Conservation (phyloP, 2,888 invertebrate species). For the Linnaemya vulpina region DNA sequence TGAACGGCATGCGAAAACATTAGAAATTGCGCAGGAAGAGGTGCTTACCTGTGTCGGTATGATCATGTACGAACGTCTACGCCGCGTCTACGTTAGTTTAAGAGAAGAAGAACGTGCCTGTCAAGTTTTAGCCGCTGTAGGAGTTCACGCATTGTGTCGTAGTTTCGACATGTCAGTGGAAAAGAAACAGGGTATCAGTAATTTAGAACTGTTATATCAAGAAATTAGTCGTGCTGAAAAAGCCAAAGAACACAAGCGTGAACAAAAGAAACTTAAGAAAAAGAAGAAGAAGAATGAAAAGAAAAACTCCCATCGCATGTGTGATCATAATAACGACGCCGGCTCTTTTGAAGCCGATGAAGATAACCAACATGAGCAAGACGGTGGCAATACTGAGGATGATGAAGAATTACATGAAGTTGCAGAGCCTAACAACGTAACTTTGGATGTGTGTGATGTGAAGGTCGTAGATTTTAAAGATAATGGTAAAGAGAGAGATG, state of each 20-base stretch:
- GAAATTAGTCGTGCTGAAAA: conserved; percentile 94
- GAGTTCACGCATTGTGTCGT: conserved; percentile 92
- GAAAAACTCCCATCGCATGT: conserved; percentile 78
- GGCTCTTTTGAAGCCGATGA: conserved; percentile 81
- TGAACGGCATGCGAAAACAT: conserved; percentile 97
- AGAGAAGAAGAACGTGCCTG: conserved; percentile 97
- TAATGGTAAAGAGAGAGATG: conserved; percentile 56
- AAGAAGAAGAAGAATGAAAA: conserved; percentile 88
- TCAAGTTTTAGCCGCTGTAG: conserved; percentile 94
- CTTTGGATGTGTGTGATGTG: conserved; percentile 23
- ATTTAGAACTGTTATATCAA: conserved; percentile 93
- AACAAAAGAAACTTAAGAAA: conserved; percentile 92
- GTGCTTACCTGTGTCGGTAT: conserved; percentile 97
- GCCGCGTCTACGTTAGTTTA: conserved; percentile 92
- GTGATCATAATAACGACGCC: conserved; percentile 75
- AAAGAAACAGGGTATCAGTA: conserved; percentile 93
- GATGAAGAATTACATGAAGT: conserved; percentile 67
- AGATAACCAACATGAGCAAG: conserved; percentile 79
- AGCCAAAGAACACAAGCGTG: conserved; percentile 92
- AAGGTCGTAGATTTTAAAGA: conserved; percentile 62
- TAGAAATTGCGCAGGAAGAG: conserved; percentile 98
- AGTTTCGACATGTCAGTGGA: conserved; percentile 96
- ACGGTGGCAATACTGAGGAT: conserved; percentile 75
- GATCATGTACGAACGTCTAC: conserved; percentile 94
- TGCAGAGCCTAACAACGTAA: conserved; percentile 22